A percentile compares a stretch with the other conserved stretches of the same genome.
phyloP scores from a whole-genome alignment of 2,888 invertebrate genomes.

The Amblyteles armatorius region DNA sequence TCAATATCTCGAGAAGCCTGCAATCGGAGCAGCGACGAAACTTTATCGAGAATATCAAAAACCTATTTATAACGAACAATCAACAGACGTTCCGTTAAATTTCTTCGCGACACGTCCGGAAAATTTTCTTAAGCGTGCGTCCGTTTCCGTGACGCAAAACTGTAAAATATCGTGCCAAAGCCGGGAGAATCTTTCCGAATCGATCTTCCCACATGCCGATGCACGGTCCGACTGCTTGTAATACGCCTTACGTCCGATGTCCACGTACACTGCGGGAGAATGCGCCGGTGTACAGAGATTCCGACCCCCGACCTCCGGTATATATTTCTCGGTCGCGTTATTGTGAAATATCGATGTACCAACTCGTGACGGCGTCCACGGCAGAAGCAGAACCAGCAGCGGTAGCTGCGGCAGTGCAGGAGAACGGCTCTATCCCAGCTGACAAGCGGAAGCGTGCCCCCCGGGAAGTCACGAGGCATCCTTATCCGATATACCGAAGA shows the following conservation, averaged over 20 bases:
- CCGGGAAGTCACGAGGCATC: slow-evolving; percentile 59
- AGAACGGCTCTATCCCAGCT: slow-evolving; percentile 64
- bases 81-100: background rate
- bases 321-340: slow-evolving; percentile 61
- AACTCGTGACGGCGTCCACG: slow-evolving; percentile 52
- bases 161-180: background rate
- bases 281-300: slow-evolving; percentile 26
- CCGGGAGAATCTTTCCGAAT: background rate
- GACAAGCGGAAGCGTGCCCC: slow-evolving; percentile 62
- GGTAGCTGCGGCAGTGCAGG: slow-evolving; percentile 14
- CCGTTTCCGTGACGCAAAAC: background rate
- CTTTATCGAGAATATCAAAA: too few species aligned
- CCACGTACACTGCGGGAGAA: slow-evolving; percentile 10
- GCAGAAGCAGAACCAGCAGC: slow-evolving; percentile 29
- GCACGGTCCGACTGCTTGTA: slow-evolving; percentile 4
- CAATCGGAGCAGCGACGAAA: too few species aligned
- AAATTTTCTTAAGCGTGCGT: background rate
- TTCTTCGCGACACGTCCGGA: background rate
- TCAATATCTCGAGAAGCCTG: too few species aligned
- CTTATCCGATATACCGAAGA: slow-evolving; percentile 59
- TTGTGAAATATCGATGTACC: slow-evolving; percentile 69
- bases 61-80: too few species aligned
- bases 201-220: background rate
- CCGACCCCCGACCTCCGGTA: slow-evolving; percentile 47
- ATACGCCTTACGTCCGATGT: slow-evolving; percentile 16